Conservation (phyloP, 2,888 invertebrate genomes). For the Coronaproctus castanopsis region DNA sequence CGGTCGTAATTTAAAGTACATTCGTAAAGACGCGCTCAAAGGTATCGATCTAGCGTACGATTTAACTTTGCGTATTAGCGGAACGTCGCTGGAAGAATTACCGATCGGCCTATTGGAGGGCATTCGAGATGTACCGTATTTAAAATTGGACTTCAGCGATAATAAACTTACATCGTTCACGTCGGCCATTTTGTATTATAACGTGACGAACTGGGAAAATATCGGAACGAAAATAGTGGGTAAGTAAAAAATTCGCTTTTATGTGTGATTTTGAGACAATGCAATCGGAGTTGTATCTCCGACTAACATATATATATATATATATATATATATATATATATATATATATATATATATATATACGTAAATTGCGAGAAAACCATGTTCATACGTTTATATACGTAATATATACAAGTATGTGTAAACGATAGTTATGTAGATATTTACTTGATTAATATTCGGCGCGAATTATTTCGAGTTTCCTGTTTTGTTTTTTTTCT, state of each 20-base stretch:
- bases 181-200: constrained; percentile 68
- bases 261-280: background rate
- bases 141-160: constrained; percentile 59
- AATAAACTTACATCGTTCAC: constrained; percentile 60
- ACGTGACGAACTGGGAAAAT: constrained; percentile 67
- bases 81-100: constrained; percentile 55
- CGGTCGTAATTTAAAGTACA: constrained; percentile 47
- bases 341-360: no score
- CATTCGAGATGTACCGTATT: constrained; percentile 49
- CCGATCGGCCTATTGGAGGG: constrained; percentile 59
- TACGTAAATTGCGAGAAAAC: no score
- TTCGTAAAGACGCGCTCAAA: constrained; percentile 25
- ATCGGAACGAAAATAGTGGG: constrained; percentile 67
- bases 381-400: no score
- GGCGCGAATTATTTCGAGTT: no score
- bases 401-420: no score
- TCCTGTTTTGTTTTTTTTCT: no score
- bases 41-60: constrained; percentile 37
- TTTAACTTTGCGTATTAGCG: constrained; percentile 35
- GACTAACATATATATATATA: no score
- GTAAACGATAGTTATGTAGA: no score
- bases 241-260: constrained; percentile 35
- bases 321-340: no score
- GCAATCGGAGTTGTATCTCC: no score
- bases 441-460: no score